Conservation (phyloP, 2,797 vertebrate species). For the Malacoraja senta region DNA sequence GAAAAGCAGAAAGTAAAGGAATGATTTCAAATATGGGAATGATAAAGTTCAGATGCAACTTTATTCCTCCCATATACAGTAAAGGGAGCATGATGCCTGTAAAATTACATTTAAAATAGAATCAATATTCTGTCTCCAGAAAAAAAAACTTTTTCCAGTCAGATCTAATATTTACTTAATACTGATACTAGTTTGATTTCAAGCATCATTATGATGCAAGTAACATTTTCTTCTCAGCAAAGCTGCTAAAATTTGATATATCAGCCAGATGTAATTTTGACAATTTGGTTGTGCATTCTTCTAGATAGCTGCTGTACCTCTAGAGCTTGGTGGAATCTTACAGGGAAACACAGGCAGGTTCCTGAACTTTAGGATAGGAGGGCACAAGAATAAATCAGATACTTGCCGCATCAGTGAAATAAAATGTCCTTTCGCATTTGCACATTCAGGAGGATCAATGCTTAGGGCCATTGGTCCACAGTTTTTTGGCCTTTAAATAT, state of each 20-base stretch:
- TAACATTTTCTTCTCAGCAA: background rate
- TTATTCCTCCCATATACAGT: too few species aligned
- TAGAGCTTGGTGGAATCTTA: background rate
- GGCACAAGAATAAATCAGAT: background rate
- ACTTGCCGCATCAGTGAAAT: background rate
- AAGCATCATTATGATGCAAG: background rate
- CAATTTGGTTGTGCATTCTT: background rate
- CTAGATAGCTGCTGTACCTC: background rate
- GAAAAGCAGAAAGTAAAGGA: background rate
- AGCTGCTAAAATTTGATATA: background rate
- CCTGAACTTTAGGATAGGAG: background rate
- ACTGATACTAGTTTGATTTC: background rate
- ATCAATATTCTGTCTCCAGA: background rate
- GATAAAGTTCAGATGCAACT: background rate
- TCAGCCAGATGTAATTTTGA: background rate
- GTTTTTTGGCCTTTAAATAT: background rate
- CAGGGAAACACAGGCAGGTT: background rate
- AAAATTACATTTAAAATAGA: background rate
- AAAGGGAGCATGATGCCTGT: background rate
- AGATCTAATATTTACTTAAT: background rate
- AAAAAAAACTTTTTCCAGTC: background rate
- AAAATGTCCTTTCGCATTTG: background rate
- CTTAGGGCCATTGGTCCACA: background rate
- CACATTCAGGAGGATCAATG: background rate
- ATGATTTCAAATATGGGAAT: background rate